Evolutionary conservation across 2,888 invertebrate species (phyloP).

Genomic region (Campoletis raptor): DNA sequence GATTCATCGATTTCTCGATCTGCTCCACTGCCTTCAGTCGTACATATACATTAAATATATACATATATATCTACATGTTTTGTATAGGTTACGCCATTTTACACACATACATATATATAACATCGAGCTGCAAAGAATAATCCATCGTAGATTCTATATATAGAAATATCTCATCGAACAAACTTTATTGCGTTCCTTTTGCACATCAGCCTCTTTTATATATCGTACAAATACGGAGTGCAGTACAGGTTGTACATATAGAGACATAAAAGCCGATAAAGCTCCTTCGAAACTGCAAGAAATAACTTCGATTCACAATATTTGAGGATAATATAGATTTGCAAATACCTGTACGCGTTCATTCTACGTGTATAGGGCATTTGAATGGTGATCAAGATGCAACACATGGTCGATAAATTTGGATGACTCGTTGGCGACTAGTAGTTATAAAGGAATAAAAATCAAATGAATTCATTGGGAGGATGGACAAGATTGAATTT

Average conservation of each 20-base stretch:
- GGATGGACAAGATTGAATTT: not conserved
- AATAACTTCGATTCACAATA: slow-evolving; percentile 45
- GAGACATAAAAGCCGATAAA: slow-evolving; percentile 38
- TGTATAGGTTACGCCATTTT: not conserved
- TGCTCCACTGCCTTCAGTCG: slow-evolving; percentile 30
- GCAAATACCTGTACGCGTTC: not conserved
- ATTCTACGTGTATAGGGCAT: not conserved
- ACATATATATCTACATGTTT: slow-evolving; percentile 17
- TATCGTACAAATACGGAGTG: not conserved
- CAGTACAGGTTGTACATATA: not conserved
- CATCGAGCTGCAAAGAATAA: slow-evolving; percentile 8
- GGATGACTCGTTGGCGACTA: not conserved
- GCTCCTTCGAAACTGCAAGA: slow-evolving; percentile 36
- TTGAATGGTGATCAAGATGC: slow-evolving; percentile 29
- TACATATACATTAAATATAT: slow-evolving; percentile 4
- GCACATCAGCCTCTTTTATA: slow-evolving; percentile 55
- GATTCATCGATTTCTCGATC: slow-evolving; percentile 66
- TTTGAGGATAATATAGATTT: not conserved
- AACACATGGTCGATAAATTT: slow-evolving; percentile 25
- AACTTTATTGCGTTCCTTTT: slow-evolving; percentile 63
- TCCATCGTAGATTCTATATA: slow-evolving; percentile 43
- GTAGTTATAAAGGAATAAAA: not conserved
- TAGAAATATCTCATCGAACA: slow-evolving; percentile 59
- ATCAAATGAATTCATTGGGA: not conserved
- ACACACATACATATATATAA: not conserved